Evolutionary conservation across 1,140 invertebrate species (phyloP).

Genomic region (Drosophila punjabiensis): DNA sequence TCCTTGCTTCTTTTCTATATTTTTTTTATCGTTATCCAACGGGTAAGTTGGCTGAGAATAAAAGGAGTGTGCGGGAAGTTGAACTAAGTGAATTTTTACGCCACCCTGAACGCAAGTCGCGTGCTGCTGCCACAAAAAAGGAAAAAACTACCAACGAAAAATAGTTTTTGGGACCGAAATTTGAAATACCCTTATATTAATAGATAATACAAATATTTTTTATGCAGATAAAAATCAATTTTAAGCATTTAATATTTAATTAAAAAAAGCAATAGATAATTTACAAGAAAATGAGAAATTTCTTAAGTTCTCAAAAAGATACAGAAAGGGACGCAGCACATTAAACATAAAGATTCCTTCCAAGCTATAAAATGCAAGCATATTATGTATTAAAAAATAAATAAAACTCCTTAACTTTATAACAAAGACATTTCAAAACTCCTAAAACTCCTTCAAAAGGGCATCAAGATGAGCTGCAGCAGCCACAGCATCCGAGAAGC

Average conservation of each 20-base stretch:
- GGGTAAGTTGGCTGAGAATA: constrained; percentile 17
- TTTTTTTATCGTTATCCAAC: constrained; percentile 34
- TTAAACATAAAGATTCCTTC: no score
- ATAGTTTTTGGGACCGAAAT: neutral
- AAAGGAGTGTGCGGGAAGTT: constrained; percentile 22
- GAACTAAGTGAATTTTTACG: constrained; percentile 79
- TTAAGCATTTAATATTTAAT: neutral
- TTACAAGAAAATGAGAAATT: neutral
- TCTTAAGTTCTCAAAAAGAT: no score
- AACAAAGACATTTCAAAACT: neutral
- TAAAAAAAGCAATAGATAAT: no score
- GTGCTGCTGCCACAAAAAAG: constrained; percentile 42
- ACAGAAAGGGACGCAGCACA: no score
- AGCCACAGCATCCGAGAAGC: constrained; percentile 3
- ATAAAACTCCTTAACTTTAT: neutral
- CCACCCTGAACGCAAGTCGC: constrained; percentile 68
- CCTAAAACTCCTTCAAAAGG: neutral
- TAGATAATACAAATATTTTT: no score
- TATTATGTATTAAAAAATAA: neutral
- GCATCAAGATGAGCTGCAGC: constrained; percentile 21
- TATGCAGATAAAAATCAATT: neutral
- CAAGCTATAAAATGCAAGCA: neutral
- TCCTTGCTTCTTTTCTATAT: constrained; percentile 2
- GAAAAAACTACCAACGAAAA: constrained; percentile 2
- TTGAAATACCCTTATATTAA: neutral